Base-by-base conservation (phyloP, 2,888 invertebrate genomes). In the Papilio elwesi region DNA sequence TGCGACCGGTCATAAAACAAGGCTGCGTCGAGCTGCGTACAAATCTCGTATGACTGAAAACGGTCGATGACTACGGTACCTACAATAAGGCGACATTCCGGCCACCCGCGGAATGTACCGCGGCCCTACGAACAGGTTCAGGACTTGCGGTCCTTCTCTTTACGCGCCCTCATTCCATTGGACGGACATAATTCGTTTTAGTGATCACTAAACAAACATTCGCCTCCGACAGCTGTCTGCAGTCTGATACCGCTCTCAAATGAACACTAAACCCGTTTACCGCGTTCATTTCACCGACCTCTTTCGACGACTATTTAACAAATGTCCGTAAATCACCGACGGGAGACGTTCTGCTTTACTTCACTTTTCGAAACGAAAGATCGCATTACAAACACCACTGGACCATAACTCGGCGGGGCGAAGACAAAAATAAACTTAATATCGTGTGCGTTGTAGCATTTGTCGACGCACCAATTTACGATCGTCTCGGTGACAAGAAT, bases 351-450 rank as follows among this genome's bases (percentile, higher is more conserved):
- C 88, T 88, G 89, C 87, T 91, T 90, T 89, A 87, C 87, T 90
- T 89, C 85, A 85, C 88, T 91, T 91, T 90, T 87, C 86, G 87
- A 90, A 90, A 88, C 86, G 85, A 82, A 88, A 90, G 93, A 93
- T 93, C 93, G 87, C 91, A 84, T 93, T 93, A 93, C 93, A 90
- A 91, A 90, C 89, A 89, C 81, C 91, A 90, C 91, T 93, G 92
- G 93, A 93, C 92, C 92, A 93, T 92, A 92, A 92, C 92, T 91
- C 91, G 89, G 85, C 91, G 91, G 87, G 86, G 90, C 91, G 91
- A 90, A 92, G 93, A 93, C 93, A 88, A 93, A 93, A 93, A 93
- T 93, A 93, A 93, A 93, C 93, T 91, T 92, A 91, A 92, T 92
- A 92, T 91, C 90, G 88, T 90, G 89, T 90, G 90, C 92, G 92